Base-by-base conservation (phyloP, 2,888 invertebrate species). In the Podotricha telesiphe region DNA sequence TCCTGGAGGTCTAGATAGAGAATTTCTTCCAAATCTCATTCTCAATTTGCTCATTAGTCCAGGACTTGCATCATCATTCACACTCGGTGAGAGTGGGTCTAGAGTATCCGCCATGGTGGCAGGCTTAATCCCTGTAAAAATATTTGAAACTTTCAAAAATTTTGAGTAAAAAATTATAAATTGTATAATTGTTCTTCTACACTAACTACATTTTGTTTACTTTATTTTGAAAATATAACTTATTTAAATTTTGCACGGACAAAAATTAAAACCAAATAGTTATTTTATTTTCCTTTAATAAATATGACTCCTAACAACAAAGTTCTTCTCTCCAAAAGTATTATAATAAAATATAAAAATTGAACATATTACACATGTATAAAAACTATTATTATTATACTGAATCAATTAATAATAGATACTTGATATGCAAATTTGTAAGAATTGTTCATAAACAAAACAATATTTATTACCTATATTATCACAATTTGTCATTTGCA, bases 51-150 rank as follows among this genome's bases (percentile, higher is more conserved):
- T 70, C 75, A 91, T 78, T 13, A 92, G 65, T 7, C 91, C 86
- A 2, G 82, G 48, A 62, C 48, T 48, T 13, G 8, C 50, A n/a
- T 79, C 58, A 40, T 71, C 79, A 76, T 87, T 90, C 20, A 86
- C 73, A 63, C 86, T 86, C 0, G 91, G 89, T 0, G 92, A 81
- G 51, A 93, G 78, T 0, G 92, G 92, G 76, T 91, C 89, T 66
- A 93, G 69, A 1, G 86, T 86, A 68, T 91, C 92, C 68, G 86
- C 84, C 91, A 92, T 91, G 19, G 48, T 76, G 45, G 74, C 47
- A 76, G 84, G 86, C 82, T 82, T 87, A 70, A 86, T 85, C 82
- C 72, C 89, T 89, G 79, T 7, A 56, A 47, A 51, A 19, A 17
- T 17, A 11, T 0, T 11, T 11, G 51, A 5, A 17, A 65, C 28